These are phyloP conservation scores for Ichneumoninae sp. DNA, from an alignment of 2,888 invertebrate genomes.

Conservation along the genomic window DNA sequence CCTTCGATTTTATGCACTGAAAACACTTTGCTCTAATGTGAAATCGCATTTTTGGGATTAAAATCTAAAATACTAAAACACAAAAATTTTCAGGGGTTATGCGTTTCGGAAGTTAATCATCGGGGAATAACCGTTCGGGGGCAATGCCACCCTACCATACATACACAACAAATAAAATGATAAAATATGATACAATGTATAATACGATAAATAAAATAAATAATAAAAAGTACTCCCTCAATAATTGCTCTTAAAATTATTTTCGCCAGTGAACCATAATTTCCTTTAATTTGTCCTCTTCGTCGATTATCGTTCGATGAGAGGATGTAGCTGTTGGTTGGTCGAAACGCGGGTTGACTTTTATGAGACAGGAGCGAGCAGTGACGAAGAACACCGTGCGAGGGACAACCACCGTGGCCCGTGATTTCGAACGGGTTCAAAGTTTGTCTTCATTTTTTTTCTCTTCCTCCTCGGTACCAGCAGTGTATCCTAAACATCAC, in stretches of 20 bases:
- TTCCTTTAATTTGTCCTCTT: not conserved
- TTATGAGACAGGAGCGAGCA: conserved; percentile 45
- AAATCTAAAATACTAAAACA: no score
- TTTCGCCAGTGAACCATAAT: not conserved
- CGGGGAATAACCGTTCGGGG: no score
- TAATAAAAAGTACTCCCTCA: not conserved
- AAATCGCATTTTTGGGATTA: no score
- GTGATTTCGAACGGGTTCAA: conserved; percentile 43
- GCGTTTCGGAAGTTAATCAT: no score
- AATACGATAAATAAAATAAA: not conserved
- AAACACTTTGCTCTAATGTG: no score
- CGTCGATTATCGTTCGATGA: not conserved
- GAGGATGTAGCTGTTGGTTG: not conserved
- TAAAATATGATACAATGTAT: not conserved
- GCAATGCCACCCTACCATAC: no score
- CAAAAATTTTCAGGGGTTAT: no score
- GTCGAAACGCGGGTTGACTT: conserved; percentile 42
- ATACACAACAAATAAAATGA: not conserved
- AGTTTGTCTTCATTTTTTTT: conserved; percentile 37
- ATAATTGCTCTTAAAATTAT: not conserved
- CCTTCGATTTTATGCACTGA: no score
- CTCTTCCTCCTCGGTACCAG: conserved; percentile 25
- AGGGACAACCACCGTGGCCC: conserved; percentile 55
- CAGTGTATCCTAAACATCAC: conserved; percentile 78
- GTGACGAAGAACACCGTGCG: conserved; percentile 59